Base-by-base conservation (phyloP, 2,888 invertebrate species). In the Diachrysia chrysitis region DNA sequence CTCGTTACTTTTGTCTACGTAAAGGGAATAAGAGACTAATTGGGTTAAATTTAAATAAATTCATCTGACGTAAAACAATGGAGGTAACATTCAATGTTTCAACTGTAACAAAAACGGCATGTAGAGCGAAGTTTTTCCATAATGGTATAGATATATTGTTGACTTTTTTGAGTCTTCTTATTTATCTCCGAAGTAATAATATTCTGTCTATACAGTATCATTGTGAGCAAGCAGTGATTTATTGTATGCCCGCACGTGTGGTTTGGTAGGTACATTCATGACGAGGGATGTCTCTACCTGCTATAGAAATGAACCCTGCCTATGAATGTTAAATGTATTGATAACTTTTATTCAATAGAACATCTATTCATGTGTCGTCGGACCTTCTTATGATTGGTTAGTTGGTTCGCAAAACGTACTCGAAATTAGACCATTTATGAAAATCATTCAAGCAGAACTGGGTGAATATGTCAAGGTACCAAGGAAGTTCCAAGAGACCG, bases 221-320 rank as follows among this genome's bases (percentile, higher is more conserved):
- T 83, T 84, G 84, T 86, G 81, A 82, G 83, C 78, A 77, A 83
- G 83, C 82, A 80, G 86, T 92, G 92, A 93, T 93, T 91, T 92
- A 94, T 93, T 85, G 84, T 83, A 84, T 85, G 78, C 67, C 78
- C 80, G 85, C 85, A 91, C 93, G 92, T 92, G 92, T 93, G 92
- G 91, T 89, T 84, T 42, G 84, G 87, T 80, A 80, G 79, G 80
- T 84, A 82, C 83, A 84, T 85, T 84, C 85, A 83, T 92, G 92
- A 93, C 89, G 87, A 89, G 92, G 93, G 92, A 90, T 87, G 86
- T 83, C 87, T 78, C 81, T 94, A 93, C 94, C 94, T 94, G 94
- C 92, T 91, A 85, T 90, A 89, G 89, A 90, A 91, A 89, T 84
- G 85, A 83, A 78, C 83, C 78, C 80, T 68, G 76, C 69, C 84